Conservation (phyloP, 2,797 vertebrate species). For the Erpetoichthys calabaricus region DNA sequence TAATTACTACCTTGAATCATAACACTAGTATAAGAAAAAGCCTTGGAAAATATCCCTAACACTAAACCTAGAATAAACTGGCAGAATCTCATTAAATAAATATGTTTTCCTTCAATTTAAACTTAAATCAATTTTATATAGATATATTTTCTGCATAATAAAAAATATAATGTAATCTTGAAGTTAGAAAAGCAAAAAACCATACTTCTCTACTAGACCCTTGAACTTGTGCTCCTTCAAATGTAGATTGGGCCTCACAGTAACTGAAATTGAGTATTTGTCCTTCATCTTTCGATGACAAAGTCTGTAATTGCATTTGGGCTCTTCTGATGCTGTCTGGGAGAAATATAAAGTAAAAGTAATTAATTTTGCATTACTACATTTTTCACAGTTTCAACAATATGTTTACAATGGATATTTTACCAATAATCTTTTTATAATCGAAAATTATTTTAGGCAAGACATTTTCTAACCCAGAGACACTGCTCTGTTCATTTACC, state of each 20-base stretch:
- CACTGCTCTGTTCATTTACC: no score
- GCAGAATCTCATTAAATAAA: no score
- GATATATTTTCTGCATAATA: not conserved
- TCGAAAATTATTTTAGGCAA: no score
- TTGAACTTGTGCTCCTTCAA: conserved; percentile 63
- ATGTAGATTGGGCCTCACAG: conserved; percentile 43
- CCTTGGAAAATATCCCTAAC: no score
- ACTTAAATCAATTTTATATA: not conserved
- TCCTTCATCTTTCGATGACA: conserved; percentile 52
- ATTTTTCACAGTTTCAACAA: conserved; percentile 32
- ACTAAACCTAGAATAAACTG: no score
- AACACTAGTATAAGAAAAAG: no score
- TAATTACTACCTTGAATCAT: no score
- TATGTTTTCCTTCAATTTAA: no score
- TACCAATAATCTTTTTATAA: no score
- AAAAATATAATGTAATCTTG: conserved; percentile 8
- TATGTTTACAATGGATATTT: no score
- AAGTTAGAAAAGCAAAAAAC: conserved; percentile 8
- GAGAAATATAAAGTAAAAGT: conserved; percentile 10
- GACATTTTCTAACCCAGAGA: no score
- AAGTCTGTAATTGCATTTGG: conserved; percentile 51
- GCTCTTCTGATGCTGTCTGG: conserved; percentile 35
- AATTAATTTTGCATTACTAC: conserved; percentile 18
- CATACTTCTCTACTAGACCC: conserved; percentile 61
- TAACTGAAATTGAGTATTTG: conserved; percentile 57